phyloP scores from a whole-genome alignment of 2,797 vertebrate species.

The Mallotus villosus region DNA sequence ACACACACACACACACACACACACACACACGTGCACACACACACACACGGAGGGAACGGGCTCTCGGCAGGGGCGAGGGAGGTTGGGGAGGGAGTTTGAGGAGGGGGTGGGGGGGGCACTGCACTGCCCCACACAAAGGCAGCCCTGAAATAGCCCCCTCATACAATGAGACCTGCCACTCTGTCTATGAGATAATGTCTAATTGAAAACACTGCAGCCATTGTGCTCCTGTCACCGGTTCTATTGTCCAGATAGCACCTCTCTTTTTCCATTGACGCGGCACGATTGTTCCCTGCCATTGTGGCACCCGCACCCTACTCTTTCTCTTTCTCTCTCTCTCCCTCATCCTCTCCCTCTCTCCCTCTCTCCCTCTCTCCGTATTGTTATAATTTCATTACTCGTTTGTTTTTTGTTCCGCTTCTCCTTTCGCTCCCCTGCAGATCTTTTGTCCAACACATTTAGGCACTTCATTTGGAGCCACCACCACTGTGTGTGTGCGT shows the following conservation, averaged over 20 bases:
- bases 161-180: constrained; percentile 94
- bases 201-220: constrained; percentile 95
- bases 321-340: constrained; percentile 45
- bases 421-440: constrained; percentile 88
- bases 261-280: constrained; percentile 93
- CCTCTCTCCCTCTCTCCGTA: constrained; percentile 81
- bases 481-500: constrained; percentile 43
- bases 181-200: constrained; percentile 99
- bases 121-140: constrained; percentile 93
- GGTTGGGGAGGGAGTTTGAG: constrained; percentile 37
- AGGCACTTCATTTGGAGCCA: constrained; percentile 76
- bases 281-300: constrained; percentile 97
- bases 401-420: constrained; percentile 89
- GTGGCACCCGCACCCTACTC: constrained; percentile 75
- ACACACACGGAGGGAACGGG: constrained; percentile 41
- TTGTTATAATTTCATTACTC: constrained; percentile 99
- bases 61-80: constrained; percentile 52
- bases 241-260: constrained; percentile 87
- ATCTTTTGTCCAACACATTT: constrained; percentile 79
- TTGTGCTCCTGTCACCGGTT: constrained; percentile 99
- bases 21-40: constrained; percentile 8
- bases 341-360: constrained; percentile 64
- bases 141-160: constrained; percentile 96
- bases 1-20: constrained; percentile 11
- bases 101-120: constrained; percentile 81